Evolutionary conservation across 2,797 vertebrate species (phyloP), one percentile per base, ranked within the genome.

Genomic region (Anabacerthia variegaticeps): DNA sequence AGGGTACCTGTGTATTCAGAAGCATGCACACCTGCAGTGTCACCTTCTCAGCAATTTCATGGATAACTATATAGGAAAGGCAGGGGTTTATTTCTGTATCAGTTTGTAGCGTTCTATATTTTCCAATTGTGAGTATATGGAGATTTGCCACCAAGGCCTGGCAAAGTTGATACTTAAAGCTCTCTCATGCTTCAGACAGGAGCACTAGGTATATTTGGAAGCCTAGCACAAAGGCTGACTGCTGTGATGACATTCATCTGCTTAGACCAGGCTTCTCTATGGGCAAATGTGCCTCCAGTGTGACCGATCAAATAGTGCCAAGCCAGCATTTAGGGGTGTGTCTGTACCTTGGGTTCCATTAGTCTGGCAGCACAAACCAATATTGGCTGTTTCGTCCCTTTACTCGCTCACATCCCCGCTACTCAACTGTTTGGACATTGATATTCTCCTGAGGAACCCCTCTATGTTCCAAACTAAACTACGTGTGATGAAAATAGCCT

Each of bases 51-150:
- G 21, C 19, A 52, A 17, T 43, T 65, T 32, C 5, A 9, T 30
- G 4, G 34, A 12, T 43, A 43, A 48, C 28, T 27, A 8, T 5
- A 5, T 8, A n/a, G 44, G 44, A 63, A 43, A 78, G 41, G 21
- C 32, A 28, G 59, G 26, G 21, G 12, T 73, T 4, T 73, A 2
- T 19, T 82, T 89, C 46, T 41, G 0, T 21, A 19, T 18, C 6
- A 36, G 5, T 28, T 85, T 77, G 20, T 28, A 32, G 6, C 9
- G 11, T 39, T 44, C 16, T 8, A 0, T 22, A 11, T 23, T 13
- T 54, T 78, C 17, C 26, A 0, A 0, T 0, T 34, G 46, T 2
- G 7, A 10, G 9, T 23, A 9, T 9, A 3, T 1, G 2, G 55
- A 76, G 11, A 48, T 56, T 44, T 77, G 21, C 36, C 6, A 4